Evolutionary conservation across 2,888 invertebrate species (phyloP).

Genomic region (Stenchaetothrips biformis): DNA sequence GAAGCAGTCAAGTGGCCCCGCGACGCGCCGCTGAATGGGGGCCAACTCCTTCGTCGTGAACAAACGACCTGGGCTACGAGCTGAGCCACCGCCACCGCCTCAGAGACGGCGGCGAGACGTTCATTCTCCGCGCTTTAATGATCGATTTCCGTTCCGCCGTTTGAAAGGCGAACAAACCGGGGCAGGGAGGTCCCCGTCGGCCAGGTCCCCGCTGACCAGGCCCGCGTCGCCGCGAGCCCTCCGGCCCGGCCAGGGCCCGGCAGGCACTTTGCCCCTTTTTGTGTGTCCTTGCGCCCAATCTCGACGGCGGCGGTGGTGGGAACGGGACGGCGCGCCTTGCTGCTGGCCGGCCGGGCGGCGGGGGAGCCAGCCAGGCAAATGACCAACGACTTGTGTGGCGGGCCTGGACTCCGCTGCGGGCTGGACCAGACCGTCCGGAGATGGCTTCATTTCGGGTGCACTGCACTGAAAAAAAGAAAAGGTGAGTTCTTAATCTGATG

Average conservation of each 20-base stretch:
- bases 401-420: conserved; percentile 21
- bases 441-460: no score
- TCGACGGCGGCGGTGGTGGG: conserved; percentile 7
- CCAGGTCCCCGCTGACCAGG: neutral
- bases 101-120: neutral
- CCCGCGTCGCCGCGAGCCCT: neutral
- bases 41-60: no score
- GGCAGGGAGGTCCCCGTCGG: neutral
- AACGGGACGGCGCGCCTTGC: neutral
- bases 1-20: no score
- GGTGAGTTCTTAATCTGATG: no score
- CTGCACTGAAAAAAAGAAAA: no score
- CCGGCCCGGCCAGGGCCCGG: neutral
- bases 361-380: no score
- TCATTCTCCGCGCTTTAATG: conserved; percentile 9
- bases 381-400: neutral
- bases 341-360: no score
- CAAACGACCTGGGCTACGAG: no score
- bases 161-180: neutral
- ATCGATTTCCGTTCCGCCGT: conserved; percentile 19
- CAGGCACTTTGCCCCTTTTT: neutral
- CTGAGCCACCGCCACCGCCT: no score
- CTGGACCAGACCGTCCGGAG: conserved; percentile 6
- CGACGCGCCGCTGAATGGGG: no score
- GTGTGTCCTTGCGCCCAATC: conserved; percentile 17